Conservation (phyloP, 2,888 invertebrate genomes). For the Hybos culiciformis region DNA sequence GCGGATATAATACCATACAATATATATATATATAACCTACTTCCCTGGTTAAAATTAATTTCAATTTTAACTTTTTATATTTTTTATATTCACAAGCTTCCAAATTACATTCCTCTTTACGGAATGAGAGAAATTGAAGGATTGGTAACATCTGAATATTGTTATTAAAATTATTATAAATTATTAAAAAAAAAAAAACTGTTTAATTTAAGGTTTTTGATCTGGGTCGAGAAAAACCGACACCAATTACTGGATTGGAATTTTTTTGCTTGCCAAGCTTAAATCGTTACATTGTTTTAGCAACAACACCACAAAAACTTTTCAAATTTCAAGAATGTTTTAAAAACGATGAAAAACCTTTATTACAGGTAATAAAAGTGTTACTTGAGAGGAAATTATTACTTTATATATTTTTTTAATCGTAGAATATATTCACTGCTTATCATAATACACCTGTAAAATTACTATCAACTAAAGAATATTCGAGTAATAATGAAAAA, state of each 20-base stretch:
- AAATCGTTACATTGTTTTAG: conserved; percentile 67
- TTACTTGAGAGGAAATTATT: conserved; percentile 23
- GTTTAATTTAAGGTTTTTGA: conserved; percentile 63
- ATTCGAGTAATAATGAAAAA: conserved; percentile 54
- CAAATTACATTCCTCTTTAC: conserved; percentile 59
- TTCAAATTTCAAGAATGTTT: conserved; percentile 79
- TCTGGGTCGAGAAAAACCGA: conserved; percentile 59
- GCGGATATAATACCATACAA: too few species aligned
- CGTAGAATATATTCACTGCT: conserved; percentile 64
- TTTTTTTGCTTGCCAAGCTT: conserved; percentile 59
- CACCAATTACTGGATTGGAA: conserved; percentile 74
- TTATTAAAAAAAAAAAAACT: not conserved
- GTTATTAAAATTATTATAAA: not conserved
- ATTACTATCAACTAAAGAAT: conserved; percentile 48
- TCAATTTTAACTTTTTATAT: too few species aligned
- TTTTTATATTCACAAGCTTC: conserved; percentile 41
- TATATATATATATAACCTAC: too few species aligned
- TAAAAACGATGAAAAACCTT: conserved; percentile 61
- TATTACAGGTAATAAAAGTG: conserved; percentile 31
- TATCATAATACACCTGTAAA: conserved; percentile 58
- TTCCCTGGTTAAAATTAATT: too few species aligned
- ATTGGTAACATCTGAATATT: conserved; percentile 42
- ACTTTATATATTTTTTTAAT: conserved; percentile 19
- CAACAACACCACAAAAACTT: conserved; percentile 67
- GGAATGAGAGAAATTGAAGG: conserved; percentile 60